These are phyloP conservation scores for Julus scanicus DNA, from an alignment of 2,888 invertebrate species.

Conservation along the genomic window DNA sequence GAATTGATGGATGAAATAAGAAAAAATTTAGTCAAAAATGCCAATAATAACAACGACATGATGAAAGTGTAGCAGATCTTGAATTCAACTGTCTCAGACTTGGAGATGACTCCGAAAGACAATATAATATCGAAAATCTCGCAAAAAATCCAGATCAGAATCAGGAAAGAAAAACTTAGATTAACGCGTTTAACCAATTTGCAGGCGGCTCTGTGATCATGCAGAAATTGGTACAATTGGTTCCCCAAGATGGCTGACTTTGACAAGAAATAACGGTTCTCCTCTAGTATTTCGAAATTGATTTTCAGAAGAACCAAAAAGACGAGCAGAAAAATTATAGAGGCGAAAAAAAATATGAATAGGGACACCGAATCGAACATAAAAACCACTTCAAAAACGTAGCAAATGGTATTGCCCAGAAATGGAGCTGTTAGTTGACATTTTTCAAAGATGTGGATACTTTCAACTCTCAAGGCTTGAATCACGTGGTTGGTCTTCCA, in stretches of 20 bases:
- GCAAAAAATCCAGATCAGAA: constrained; percentile 15
- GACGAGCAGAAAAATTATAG: not conserved
- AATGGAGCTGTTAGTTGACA: not conserved
- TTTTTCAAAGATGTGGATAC: not conserved
- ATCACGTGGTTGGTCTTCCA: not conserved
- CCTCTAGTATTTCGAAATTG: not conserved
- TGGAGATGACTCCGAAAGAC: not conserved
- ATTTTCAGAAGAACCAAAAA: not conserved
- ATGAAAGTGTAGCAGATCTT: not conserved
- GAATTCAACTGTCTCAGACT: not conserved
- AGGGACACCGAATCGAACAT: not conserved
- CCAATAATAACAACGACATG: not conserved
- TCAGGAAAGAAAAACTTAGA: not conserved
- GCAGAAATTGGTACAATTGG: not conserved
- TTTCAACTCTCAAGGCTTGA: not conserved
- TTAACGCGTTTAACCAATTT: not conserved
- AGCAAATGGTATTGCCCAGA: not conserved
- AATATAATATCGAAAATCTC: constrained; percentile 37
- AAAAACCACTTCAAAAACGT: not conserved
- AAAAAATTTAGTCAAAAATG: constrained; percentile 44
- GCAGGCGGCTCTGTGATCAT: not conserved
- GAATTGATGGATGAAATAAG: constrained; percentile 28
- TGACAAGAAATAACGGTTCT: not conserved
- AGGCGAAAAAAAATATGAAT: not conserved
- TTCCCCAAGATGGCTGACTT: not conserved